Evolutionary conservation across 2,113 vertebrate genomes (phyloP).

Genomic region (Chitala chitala): DNA sequence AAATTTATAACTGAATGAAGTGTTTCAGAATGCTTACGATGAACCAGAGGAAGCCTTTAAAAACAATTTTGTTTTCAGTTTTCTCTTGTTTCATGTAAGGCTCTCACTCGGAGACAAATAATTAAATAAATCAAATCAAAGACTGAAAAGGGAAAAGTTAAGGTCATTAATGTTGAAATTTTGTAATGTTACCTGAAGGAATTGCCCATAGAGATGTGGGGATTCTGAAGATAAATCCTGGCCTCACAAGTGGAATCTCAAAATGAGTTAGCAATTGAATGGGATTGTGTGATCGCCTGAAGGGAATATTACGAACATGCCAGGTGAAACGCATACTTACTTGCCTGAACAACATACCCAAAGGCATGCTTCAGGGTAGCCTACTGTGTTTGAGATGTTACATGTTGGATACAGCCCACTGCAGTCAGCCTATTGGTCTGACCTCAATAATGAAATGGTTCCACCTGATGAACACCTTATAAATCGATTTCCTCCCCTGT

Average conservation of each 20-base stretch:
- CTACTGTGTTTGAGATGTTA: no score
- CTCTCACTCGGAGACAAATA: constrained; percentile 26
- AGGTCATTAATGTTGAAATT: neutral
- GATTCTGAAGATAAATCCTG: neutral
- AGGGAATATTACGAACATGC: no score
- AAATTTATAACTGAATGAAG: constrained; percentile 35
- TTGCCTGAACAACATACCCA: no score
- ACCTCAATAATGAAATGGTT: no score
- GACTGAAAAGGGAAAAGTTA: constrained; percentile 21
- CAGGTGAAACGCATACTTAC: no score
- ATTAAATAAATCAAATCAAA: constrained; percentile 25
- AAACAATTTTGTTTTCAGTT: constrained; percentile 28
- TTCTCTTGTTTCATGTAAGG: constrained; percentile 24
- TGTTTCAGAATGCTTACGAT: constrained; percentile 33
- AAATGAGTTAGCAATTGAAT: no score
- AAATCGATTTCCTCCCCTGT: no score
- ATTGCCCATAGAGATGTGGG: neutral
- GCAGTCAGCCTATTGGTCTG: no score
- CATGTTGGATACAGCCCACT: no score
- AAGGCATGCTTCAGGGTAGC: no score
- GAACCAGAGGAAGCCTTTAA: constrained; percentile 29
- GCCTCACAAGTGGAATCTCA: no score
- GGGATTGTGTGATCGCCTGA: no score
- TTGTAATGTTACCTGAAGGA: neutral
- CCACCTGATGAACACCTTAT: neutral